These are phyloP conservation scores for Etia nguti DNA, from an alignment of 2,113 vertebrate genomes.

Conservation along the genomic window DNA sequence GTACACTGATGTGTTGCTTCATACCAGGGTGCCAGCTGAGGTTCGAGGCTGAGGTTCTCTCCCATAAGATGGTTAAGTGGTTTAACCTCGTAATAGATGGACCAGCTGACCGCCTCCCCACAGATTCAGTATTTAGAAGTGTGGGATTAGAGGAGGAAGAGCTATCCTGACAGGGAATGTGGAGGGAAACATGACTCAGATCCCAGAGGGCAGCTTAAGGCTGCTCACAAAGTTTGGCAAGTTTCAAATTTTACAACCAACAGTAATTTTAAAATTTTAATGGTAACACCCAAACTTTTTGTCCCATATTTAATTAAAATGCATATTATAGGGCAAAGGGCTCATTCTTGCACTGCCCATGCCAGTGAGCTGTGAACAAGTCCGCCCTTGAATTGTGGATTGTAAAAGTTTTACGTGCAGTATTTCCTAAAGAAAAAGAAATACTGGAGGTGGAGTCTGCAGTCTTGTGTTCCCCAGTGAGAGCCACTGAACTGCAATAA, in stretches of 20 bases:
- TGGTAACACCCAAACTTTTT: not conserved
- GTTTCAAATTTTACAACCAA: not conserved
- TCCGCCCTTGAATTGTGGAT: not conserved
- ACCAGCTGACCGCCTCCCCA: not conserved
- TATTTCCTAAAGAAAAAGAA: not conserved
- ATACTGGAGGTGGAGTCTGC: not conserved
- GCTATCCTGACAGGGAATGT: not conserved
- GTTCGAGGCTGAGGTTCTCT: not conserved
- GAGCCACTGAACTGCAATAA: not conserved
- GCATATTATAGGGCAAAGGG: not conserved
- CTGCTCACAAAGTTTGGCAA: not conserved
- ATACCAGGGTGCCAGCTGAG: conserved; percentile 16
- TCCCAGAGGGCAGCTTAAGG: not conserved
- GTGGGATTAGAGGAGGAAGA: conserved; percentile 21
- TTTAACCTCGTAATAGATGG: conserved; percentile 48
- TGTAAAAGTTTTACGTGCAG: not conserved
- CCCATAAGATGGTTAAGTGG: conserved; percentile 63
- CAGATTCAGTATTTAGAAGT: conserved; percentile 21
- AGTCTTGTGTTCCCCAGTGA: not conserved
- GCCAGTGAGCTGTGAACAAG: not conserved
- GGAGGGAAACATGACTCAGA: not conserved
- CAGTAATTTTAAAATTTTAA: not conserved
- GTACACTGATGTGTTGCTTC: not conserved
- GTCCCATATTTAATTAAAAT: not conserved
- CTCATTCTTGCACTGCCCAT: not conserved